A percentile compares a stretch with the other conserved stretches of the same genome.
Evolutionary conservation across 2,888 invertebrate genomes (phyloP).

Genomic region (Notocelia uddmanniana): DNA sequence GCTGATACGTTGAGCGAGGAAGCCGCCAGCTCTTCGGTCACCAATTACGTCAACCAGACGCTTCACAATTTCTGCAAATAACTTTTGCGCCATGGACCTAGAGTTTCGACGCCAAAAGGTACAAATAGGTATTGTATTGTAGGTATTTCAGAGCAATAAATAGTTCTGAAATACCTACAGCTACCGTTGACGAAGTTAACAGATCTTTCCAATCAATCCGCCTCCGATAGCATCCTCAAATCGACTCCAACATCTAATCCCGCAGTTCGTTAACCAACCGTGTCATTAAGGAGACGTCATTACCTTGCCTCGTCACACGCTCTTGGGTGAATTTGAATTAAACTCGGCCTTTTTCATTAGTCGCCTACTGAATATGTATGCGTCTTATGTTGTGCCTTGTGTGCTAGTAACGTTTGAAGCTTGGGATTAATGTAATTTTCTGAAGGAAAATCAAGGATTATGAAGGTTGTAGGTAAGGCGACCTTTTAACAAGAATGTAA

Average conservation of each 20-base stretch:
- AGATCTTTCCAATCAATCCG: constrained; percentile 24
- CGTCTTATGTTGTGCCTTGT: constrained; percentile 28
- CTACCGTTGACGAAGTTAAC: constrained; percentile 9
- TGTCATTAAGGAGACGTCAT: constrained; percentile 41
- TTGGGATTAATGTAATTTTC: constrained; percentile 36
- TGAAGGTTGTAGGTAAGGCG: not conserved
- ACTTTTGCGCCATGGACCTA: too few relatives aligned
- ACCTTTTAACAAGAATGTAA: too few relatives aligned
- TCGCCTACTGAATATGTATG: constrained; percentile 44
- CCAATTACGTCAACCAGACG: too few relatives aligned
- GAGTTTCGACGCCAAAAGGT: too few relatives aligned
- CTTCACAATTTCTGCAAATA: too few relatives aligned
- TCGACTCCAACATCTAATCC: constrained; percentile 27
- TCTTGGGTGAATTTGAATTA: constrained; percentile 44
- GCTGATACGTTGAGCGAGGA: too few relatives aligned
- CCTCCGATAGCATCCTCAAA: constrained; percentile 20
- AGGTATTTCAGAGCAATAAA: too few relatives aligned
- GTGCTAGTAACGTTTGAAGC: constrained; percentile 38
- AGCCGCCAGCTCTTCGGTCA: too few relatives aligned
- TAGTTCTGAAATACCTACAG: not conserved
- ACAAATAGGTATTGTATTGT: too few relatives aligned
- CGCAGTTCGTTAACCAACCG: constrained; percentile 45
- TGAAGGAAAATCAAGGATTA: constrained; percentile 22
- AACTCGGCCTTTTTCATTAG: constrained; percentile 44
- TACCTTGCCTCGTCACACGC: constrained; percentile 27